Conservation (phyloP, 2,113 vertebrate species). For the Poecile atricapillus region DNA sequence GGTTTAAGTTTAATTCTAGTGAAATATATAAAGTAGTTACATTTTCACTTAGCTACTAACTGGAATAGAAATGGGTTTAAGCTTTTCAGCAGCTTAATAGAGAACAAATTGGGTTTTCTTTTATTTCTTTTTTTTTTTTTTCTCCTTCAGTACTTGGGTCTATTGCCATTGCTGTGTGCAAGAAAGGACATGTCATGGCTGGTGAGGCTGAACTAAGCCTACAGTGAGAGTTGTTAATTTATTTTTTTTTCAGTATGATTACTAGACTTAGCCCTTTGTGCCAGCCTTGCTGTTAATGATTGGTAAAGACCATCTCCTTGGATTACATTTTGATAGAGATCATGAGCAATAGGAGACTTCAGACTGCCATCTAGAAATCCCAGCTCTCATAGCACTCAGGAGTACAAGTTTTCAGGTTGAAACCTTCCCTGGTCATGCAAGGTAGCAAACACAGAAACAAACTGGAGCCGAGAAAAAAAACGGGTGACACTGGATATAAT, state of each 20-base stretch:
- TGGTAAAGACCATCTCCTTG: conserved; percentile 50
- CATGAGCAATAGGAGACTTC: conserved; percentile 26
- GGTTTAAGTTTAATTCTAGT: conserved; percentile 87
- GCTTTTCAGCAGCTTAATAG: conserved; percentile 70
- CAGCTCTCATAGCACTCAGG: background rate
- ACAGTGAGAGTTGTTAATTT: conserved; percentile 18
- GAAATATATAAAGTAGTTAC: conserved; percentile 86
- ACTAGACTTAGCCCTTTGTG: conserved; percentile 60
- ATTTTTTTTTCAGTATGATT: conserved; percentile 40
- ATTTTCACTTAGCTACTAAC: conserved; percentile 80
- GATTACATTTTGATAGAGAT: conserved; percentile 73
- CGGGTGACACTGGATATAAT: background rate
- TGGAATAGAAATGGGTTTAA: conserved; percentile 67
- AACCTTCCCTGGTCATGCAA: background rate
- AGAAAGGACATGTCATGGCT: conserved; percentile 35
- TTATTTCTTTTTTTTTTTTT: background rate
- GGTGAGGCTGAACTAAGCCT: conserved; percentile 39
- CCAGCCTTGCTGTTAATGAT: conserved; percentile 74
- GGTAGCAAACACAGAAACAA: background rate
- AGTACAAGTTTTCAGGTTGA: background rate
- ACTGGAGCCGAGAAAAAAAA: background rate
- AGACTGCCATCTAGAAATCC: conserved; percentile 46
- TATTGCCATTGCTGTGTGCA: conserved; percentile 38
- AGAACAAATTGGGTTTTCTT: conserved; percentile 62
- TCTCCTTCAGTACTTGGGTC: background rate